These are phyloP conservation scores for Drosophila paramelanica DNA, from an alignment of 2,888 invertebrate species.

Conservation along the genomic window DNA sequence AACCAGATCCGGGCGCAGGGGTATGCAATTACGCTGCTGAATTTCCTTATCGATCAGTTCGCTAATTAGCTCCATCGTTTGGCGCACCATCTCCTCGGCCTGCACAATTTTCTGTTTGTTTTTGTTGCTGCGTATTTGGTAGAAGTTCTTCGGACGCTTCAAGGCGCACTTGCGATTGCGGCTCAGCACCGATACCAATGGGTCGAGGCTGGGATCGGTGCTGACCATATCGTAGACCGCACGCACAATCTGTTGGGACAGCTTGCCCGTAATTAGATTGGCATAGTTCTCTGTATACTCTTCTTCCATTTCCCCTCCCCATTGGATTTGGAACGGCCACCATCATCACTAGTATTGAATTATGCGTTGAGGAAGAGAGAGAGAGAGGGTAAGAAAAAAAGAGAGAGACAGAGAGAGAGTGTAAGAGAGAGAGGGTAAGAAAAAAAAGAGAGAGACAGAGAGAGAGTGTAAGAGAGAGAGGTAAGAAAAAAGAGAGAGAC, in stretches of 20 bases:
- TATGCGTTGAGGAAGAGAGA: too few species aligned
- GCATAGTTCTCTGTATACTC: conserved; percentile 38
- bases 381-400: too few species aligned
- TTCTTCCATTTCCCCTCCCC: not conserved
- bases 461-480: too few species aligned
- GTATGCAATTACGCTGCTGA: conserved; percentile 75
- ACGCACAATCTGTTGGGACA: conserved; percentile 76
- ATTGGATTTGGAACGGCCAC: not conserved
- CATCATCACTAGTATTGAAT: too few species aligned
- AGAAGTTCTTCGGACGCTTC: conserved; percentile 42
- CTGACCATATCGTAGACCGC: conserved; percentile 73
- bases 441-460: too few species aligned
- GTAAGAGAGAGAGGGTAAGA: too few species aligned
- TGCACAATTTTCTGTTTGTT: conserved; percentile 63
- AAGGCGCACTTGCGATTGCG: conserved; percentile 60
- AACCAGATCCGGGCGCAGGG: conserved; percentile 76
- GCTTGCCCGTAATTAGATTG: conserved; percentile 74
- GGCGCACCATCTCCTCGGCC: conserved; percentile 76
- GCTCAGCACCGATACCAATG: conserved; percentile 69
- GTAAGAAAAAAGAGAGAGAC: too few species aligned
- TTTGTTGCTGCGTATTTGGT: conserved; percentile 62
- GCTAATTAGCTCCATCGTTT: conserved; percentile 79
- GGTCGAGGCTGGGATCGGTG: conserved; percentile 71
- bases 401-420: too few species aligned
- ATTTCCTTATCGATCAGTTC: conserved; percentile 82